A percentile compares a stretch with the other conserved stretches of the same genome.
Evolutionary conservation across 2,113 vertebrate genomes (phyloP).

Genomic region (Austrofundulus limnaeus): DNA sequence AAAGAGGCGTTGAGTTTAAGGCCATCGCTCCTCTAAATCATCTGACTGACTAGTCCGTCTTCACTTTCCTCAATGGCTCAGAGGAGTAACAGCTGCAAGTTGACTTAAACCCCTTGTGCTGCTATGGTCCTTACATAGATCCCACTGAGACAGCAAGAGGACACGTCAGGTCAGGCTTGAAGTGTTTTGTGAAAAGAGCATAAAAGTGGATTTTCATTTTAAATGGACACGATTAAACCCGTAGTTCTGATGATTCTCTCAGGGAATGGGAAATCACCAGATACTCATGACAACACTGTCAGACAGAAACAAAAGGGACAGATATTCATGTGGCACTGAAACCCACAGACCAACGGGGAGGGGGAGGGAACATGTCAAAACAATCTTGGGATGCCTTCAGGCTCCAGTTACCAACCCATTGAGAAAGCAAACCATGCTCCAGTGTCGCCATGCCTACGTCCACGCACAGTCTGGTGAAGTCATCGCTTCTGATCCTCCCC

Average conservation of each 20-base stretch:
- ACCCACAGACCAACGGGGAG: constrained; percentile 50
- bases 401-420: constrained; percentile 67
- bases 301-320: constrained; percentile 49
- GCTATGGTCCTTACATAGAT: too few relatives aligned
- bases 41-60: too few relatives aligned
- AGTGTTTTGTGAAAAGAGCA: too few relatives aligned
- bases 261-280: constrained; percentile 11
- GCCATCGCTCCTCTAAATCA: too few relatives aligned
- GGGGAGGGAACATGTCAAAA: constrained; percentile 52
- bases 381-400: constrained; percentile 39
- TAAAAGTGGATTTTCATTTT: constrained; percentile 33
- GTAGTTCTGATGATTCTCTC: constrained; percentile 23
- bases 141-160: too few relatives aligned
- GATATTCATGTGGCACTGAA: constrained; percentile 47
- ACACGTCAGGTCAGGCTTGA: too few relatives aligned
- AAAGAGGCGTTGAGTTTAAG: too few relatives aligned
- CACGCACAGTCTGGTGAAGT: constrained; percentile 68
- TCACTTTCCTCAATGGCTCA: too few relatives aligned
- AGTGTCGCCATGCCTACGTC: constrained; percentile 71
- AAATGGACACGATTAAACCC: background rate
- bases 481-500: constrained; percentile 68
- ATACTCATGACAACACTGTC: constrained; percentile 23
- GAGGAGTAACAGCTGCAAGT: too few relatives aligned
- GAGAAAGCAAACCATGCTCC: constrained; percentile 64
- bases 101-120: too few relatives aligned